phyloP scores from a whole-genome alignment of 2,888 invertebrate genomes.

The Branchipolynoe longqiensis region DNA sequence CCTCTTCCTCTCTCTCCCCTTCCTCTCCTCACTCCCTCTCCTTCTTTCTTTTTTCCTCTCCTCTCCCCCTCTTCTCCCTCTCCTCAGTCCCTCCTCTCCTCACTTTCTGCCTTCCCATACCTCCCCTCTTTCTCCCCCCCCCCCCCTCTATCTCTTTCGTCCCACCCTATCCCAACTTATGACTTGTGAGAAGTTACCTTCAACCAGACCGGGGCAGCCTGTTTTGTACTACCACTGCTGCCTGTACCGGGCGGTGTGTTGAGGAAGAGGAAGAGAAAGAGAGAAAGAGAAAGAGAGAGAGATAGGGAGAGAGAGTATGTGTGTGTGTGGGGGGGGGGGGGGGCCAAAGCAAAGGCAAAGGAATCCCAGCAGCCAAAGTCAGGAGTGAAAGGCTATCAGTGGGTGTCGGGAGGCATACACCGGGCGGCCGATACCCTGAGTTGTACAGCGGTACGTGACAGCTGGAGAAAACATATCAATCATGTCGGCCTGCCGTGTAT shows the following conservation, averaged over 20 bases:
- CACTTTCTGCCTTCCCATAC: too few relatives aligned
- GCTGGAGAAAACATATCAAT: conserved; percentile 53
- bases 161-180: too few relatives aligned
- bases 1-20: too few relatives aligned
- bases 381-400: not conserved
- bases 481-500: conserved; percentile 5
- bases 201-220: not conserved
- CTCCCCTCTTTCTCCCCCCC: too few relatives aligned
- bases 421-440: conserved; percentile 22
- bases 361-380: not conserved
- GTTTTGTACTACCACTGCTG: not conserved
- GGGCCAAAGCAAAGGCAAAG: not conserved
- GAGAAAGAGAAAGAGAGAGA: conserved; percentile 3
- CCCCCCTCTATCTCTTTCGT: too few relatives aligned
- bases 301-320: not conserved
- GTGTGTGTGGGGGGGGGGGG: conserved; percentile 13
- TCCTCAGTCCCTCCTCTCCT: too few relatives aligned
- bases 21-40: too few relatives aligned
- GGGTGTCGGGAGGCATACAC: conserved; percentile 1
- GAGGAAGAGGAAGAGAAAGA: conserved; percentile 32
- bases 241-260: not conserved
- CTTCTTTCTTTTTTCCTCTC: too few relatives aligned
- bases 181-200: too few relatives aligned
- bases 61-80: too few relatives aligned
- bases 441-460: conserved; percentile 14